These are phyloP conservation scores for Saturnia pavonia DNA, from an alignment of 2,888 invertebrate species.

Conservation along the genomic window DNA sequence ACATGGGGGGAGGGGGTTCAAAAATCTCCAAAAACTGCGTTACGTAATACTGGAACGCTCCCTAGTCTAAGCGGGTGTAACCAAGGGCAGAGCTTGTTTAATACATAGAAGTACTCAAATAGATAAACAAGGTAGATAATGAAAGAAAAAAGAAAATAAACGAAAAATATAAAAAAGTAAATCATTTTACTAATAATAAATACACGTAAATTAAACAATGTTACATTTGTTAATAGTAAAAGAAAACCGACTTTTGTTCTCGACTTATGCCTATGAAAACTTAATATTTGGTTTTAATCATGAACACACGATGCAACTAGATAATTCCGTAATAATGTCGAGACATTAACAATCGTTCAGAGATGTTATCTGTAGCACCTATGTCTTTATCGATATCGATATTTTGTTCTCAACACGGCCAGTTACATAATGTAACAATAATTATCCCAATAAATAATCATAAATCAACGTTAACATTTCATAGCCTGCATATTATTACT, in stretches of 20 bases:
- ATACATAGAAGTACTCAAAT: background rate
- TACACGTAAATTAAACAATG: conserved; percentile 40
- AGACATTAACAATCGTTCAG: conserved; percentile 1
- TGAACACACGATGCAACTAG: conserved; percentile 42
- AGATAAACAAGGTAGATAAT: conserved; percentile 2
- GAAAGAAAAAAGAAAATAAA: conserved; percentile 49
- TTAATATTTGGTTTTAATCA: conserved; percentile 45
- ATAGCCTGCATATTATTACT: background rate
- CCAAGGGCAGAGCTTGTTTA: no score
- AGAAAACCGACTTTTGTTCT: conserved; percentile 33
- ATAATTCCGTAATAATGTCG: background rate
- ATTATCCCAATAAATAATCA: background rate
- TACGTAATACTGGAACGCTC: no score
- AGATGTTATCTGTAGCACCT: background rate
- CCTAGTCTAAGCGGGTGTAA: no score
- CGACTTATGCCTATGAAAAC: conserved; percentile 23
- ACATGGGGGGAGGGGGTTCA: no score
- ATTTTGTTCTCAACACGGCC: conserved; percentile 2
- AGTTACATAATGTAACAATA: background rate
- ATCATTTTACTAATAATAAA: conserved; percentile 69
- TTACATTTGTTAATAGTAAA: conserved; percentile 31
- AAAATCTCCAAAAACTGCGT: no score
- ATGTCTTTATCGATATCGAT: conserved; percentile 23
- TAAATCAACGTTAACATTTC: background rate
- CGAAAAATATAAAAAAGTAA: conserved; percentile 50